Percentiles rank a stretch among this genome's conserved stretches.
phyloP scores from a whole-genome alignment of 2,797 vertebrate genomes.

The Borostomias antarcticus region DNA sequence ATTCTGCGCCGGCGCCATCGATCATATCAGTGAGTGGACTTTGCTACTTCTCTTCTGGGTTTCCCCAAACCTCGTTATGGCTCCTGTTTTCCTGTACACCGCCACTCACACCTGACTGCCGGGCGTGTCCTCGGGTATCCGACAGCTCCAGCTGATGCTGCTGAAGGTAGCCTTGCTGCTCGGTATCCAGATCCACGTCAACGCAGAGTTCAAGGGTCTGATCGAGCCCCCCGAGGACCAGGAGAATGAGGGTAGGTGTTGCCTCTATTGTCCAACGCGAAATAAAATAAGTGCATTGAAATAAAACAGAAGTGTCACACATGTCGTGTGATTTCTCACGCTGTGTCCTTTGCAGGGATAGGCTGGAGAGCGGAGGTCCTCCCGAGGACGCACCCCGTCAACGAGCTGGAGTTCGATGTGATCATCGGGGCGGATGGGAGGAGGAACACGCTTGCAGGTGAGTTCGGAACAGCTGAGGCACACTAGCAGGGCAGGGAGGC shows the following conservation, averaged over 20 bases:
- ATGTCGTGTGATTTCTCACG: conserved; percentile 26
- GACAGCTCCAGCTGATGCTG: conserved; percentile 96
- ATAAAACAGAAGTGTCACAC: background rate
- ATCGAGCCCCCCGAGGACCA: conserved; percentile 94
- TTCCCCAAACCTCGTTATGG: background rate
- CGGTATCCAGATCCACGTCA: conserved; percentile 97
- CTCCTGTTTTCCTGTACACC: background rate
- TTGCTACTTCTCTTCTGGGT: background rate
- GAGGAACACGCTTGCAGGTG: conserved; percentile 96
- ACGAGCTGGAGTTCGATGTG: conserved; percentile 95
- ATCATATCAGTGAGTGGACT: conserved; percentile 93
- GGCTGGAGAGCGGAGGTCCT: conserved; percentile 95
- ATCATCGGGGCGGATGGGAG: conserved; percentile 96
- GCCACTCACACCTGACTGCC: background rate
- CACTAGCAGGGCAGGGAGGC: background rate
- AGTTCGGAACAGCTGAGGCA: conserved; percentile 8
- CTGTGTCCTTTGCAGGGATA: conserved; percentile 79
- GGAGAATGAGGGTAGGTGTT: conserved; percentile 89
- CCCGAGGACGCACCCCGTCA: conserved; percentile 93
- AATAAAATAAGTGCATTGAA: no score
- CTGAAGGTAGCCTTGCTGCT: conserved; percentile 95
- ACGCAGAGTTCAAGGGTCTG: conserved; percentile 92
- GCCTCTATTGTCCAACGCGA: no score
- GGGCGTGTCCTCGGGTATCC: conserved; percentile 85
- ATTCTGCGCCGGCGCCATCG: conserved; percentile 97